Base-by-base conservation (phyloP, 1,140 invertebrate species). In the Hetaerina americana region DNA sequence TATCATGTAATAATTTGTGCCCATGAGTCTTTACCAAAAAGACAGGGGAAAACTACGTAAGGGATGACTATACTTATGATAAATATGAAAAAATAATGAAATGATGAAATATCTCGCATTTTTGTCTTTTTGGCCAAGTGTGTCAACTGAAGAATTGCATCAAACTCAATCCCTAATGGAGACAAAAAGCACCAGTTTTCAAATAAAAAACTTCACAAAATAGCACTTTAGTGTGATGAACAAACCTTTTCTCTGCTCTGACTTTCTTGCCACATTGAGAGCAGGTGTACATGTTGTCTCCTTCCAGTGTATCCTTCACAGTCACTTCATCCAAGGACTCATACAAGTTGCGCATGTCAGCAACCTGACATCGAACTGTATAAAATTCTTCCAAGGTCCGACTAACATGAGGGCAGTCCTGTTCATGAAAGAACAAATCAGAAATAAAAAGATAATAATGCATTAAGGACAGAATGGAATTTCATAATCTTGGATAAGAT, bases 281-380 rank as follows among this genome's bases (percentile, higher is more conserved):
- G 80, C 96, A 98, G 0, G 94, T 97, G 80, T 97, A 98, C 92
- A 97, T 97, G 78, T 98, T 97, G 79, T 97, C 95, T 24, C 95
- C 95, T 80, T 97, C 96, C 0, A 97, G 80, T 22, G 94, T 97
- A 78, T 98, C 95, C 78, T 97, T 97, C 0, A 97, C 94, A 0
- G 95, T 97, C 0, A 97, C 93, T 82, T 97, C 94, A 80, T 97
- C 93, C 5, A 98, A 82, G 26, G 94, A 96, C 80, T 97, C 95
- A 77, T 96, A 94, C 6, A 98, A 82, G 82, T 96, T 96, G 67
- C 94, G 86, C 95, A 97, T 97, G 79, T 97, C 95, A 0, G 95
- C 92, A 1, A 98, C 95, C 81, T 97, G 94, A 80, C 95, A 97
- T 5, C 95, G 84, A 0, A 97, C 92, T 22, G 95, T 97, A 79